These are phyloP conservation scores for Listronotus oregonensis DNA, from an alignment of 1,140 invertebrate genomes.

Conservation along the genomic window DNA sequence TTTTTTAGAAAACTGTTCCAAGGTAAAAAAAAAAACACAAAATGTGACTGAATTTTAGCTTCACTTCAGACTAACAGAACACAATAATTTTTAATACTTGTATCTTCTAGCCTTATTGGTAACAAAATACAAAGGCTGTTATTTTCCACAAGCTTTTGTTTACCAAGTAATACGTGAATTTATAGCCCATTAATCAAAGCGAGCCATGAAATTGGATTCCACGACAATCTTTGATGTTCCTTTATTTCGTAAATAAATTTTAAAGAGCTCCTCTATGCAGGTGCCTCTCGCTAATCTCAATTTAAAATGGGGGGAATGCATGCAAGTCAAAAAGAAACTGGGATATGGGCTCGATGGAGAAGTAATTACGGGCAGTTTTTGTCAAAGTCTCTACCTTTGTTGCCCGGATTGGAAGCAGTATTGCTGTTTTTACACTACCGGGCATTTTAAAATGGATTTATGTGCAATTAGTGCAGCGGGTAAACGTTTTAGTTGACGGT, in stretches of 20 bases:
- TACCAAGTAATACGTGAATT: background rate
- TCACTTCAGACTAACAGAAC: no score
- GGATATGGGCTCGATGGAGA: no score
- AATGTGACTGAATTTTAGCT: no score
- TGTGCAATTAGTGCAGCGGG: no score
- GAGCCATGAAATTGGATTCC: constrained; percentile 15
- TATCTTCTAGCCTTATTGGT: no score
- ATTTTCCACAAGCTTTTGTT: background rate
- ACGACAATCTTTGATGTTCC: constrained; percentile 11
- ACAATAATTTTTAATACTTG: no score
- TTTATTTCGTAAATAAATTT: constrained; percentile 10
- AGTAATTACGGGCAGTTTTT: constrained; percentile 7
- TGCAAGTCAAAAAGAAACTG: no score
- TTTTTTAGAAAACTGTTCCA: no score
- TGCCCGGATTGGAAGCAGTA: constrained; percentile 4
- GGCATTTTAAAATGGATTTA: no score
- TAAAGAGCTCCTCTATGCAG: background rate
- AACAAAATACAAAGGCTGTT: no score
- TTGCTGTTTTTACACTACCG: background rate
- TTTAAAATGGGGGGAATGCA: constrained; percentile 5
- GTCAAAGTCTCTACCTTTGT: constrained; percentile 13
- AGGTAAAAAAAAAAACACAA: no score
- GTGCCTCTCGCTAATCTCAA: constrained; percentile 15
- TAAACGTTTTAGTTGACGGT: no score
- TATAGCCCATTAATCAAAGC: constrained; percentile 10